Percentiles rank a stretch among this genome's conserved stretches.
Evolutionary conservation across 2,113 vertebrate species (phyloP).

Genomic region (Melozone crissalis): DNA sequence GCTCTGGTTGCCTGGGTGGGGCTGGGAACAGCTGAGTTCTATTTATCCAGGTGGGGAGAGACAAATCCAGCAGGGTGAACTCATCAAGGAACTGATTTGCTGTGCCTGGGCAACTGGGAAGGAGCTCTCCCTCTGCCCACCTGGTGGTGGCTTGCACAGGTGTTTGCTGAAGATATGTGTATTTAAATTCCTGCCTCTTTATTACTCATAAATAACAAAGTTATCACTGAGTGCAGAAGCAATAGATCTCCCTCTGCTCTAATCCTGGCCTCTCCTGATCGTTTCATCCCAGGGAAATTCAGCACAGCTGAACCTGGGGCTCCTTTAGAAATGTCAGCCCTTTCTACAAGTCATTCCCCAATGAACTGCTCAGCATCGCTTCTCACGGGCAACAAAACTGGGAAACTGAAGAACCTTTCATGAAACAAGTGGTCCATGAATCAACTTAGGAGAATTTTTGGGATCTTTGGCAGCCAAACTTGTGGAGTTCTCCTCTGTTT

Average conservation of each 20-base stretch:
- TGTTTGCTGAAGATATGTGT: background rate
- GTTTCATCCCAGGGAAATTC: background rate
- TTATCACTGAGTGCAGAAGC: background rate
- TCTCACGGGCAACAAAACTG: background rate
- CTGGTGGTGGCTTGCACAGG: background rate
- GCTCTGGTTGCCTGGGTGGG: background rate
- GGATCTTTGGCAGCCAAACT: background rate
- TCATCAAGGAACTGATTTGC: background rate
- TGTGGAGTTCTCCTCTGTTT: background rate
- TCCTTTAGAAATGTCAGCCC: background rate
- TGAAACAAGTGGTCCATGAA: conserved; percentile 2
- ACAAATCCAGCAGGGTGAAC: background rate
- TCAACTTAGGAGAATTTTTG: background rate
- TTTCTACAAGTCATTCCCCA: background rate
- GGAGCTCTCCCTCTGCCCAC: background rate
- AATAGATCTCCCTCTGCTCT: background rate
- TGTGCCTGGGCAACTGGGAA: background rate
- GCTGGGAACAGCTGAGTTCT: background rate
- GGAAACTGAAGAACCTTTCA: background rate
- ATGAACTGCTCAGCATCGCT: background rate
- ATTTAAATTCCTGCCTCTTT: background rate
- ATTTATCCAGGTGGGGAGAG: conserved; percentile 11
- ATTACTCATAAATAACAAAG: background rate
- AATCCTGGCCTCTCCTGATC: background rate
- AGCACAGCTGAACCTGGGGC: background rate